phyloP scores from a whole-genome alignment of 2,888 invertebrate genomes.

The Hyalella azteca region DNA sequence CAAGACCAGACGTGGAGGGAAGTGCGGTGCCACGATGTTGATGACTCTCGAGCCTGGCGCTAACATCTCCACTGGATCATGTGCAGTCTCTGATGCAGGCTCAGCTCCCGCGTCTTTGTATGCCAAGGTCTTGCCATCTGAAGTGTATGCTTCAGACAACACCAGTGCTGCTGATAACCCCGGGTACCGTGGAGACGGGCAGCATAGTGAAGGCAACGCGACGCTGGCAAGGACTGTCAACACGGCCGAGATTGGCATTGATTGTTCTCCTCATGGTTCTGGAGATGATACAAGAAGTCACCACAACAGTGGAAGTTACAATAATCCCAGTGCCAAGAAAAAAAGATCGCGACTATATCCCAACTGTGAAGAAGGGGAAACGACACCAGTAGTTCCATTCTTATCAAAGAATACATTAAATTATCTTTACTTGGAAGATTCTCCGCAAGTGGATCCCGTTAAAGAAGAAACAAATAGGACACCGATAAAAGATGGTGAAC shows the following conservation, averaged over 20 bases:
- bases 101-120: background rate
- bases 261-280: background rate
- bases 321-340: slow-evolving; percentile 39
- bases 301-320: background rate
- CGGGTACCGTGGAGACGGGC: no score
- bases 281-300: background rate
- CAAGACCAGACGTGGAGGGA: slow-evolving; percentile 47
- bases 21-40: slow-evolving; percentile 42
- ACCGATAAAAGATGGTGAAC: no score
- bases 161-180: background rate
- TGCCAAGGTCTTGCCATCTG: slow-evolving; percentile 2
- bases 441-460: slow-evolving; percentile 21
- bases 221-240: background rate
- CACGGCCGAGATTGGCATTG: slow-evolving; percentile 18
- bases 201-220: no score
- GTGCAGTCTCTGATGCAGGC: background rate
- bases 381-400: slow-evolving; percentile 50
- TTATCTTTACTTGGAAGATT: slow-evolving; percentile 49
- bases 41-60: slow-evolving; percentile 44
- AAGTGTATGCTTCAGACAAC: background rate
- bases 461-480: no score
- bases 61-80: slow-evolving; percentile 31
- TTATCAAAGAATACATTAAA: slow-evolving; percentile 52
- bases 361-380: slow-evolving; percentile 37
- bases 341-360: slow-evolving; percentile 43